Evolutionary conservation across 2,888 invertebrate species (phyloP).

Genomic region (Nomada ferruginata): DNA sequence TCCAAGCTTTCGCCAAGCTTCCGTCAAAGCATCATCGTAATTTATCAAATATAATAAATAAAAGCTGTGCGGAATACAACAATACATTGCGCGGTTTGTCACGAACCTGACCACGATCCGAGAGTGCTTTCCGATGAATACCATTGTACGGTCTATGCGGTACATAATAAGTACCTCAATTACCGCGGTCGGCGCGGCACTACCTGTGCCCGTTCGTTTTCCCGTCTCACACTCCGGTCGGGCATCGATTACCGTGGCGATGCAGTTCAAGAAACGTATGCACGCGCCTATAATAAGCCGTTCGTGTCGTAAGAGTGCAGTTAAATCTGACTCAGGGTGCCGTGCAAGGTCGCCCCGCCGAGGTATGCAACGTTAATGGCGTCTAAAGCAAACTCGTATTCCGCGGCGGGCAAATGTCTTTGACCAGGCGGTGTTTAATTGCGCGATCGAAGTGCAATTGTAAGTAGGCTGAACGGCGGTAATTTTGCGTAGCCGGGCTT

Average conservation of each 20-base stretch:
- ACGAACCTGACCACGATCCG: too few species aligned
- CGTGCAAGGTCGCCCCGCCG: slow-evolving; percentile 44
- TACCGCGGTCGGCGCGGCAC: too few species aligned
- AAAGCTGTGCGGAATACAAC: too few species aligned
- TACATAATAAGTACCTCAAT: too few species aligned
- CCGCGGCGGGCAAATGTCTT: slow-evolving; percentile 47
- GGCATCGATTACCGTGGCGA: not conserved
- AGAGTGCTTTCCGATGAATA: too few species aligned
- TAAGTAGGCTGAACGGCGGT: not conserved
- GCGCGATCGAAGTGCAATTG: slow-evolving; percentile 25
- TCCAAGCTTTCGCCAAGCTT: too few species aligned
- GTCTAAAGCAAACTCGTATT: slow-evolving; percentile 49
- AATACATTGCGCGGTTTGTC: too few species aligned
- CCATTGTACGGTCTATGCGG: too few species aligned
- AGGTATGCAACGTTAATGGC: slow-evolving; percentile 53
- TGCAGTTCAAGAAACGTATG: too few species aligned
- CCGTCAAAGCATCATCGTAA: too few species aligned
- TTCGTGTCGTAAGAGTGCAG: slow-evolving; percentile 27
- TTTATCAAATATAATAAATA: too few species aligned
- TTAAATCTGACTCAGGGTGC: slow-evolving; percentile 47
- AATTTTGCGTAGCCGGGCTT: not conserved
- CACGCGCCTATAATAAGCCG: not conserved
- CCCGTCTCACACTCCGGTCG: not conserved
- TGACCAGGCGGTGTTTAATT: slow-evolving; percentile 28
- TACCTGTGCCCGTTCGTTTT: too few species aligned